Conservation (phyloP, 2,797 vertebrate species). For the Liparis tanakae region DNA sequence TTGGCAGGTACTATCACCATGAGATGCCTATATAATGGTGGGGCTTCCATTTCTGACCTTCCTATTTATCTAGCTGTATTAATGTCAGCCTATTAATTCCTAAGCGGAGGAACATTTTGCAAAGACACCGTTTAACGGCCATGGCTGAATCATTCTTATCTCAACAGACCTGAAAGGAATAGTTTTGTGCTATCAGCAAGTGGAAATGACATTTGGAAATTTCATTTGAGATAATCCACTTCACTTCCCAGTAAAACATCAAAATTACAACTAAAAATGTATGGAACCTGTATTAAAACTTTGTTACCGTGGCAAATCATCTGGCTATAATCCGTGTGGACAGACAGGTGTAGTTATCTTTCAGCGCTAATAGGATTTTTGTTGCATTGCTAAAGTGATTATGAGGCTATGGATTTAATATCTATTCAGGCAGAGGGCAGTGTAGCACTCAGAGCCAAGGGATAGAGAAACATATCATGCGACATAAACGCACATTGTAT, state of each 20-base stretch:
- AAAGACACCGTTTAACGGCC: conserved; percentile 91
- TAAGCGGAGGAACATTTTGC: conserved; percentile 88
- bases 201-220: conserved; percentile 95
- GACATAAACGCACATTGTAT: conserved; percentile 25
- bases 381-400: conserved; percentile 78
- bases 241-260: conserved; percentile 92
- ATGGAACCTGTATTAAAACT: conserved; percentile 88
- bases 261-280: conserved; percentile 90
- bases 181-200: conserved; percentile 94
- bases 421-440: conserved; percentile 61
- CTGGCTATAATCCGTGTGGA: conserved; percentile 84
- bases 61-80: conserved; percentile 97
- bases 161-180: conserved; percentile 92
- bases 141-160: conserved; percentile 92
- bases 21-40: conserved; percentile 88
- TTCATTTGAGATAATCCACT: conserved; percentile 95
- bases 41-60: conserved; percentile 87
- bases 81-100: conserved; percentile 97
- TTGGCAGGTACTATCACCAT: conserved; percentile 89
- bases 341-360: conserved; percentile 82
- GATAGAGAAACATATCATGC: conserved; percentile 29
- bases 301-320: conserved; percentile 84
- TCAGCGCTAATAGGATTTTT: conserved; percentile 79
- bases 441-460: conserved; percentile 15
- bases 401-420: conserved; percentile 67